phyloP scores from a whole-genome alignment of 2,888 invertebrate genomes.

The Drosophila affinis region DNA sequence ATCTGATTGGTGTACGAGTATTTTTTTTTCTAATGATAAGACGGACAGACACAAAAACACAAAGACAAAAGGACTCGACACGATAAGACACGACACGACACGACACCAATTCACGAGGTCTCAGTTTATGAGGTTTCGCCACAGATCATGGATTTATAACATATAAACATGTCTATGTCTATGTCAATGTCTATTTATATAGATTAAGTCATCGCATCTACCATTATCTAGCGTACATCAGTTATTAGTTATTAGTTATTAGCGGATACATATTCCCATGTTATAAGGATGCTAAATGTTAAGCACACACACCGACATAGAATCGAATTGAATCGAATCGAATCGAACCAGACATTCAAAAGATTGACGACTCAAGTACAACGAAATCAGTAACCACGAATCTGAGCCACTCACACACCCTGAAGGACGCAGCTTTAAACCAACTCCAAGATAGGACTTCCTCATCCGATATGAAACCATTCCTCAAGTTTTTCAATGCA shows the following conservation, averaged over 20 bases:
- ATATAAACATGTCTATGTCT: constrained; percentile 48
- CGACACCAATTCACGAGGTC: constrained; percentile 50
- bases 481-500: neutral
- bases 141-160: constrained; percentile 48
- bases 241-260: constrained; percentile 27
- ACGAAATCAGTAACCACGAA: constrained; percentile 53
- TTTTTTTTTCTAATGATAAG: constrained; percentile 63
- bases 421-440: constrained; percentile 33
- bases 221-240: constrained; percentile 29
- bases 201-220: constrained; percentile 7
- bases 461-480: neutral
- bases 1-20: constrained; percentile 50
- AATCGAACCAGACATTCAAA: constrained; percentile 21
- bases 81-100: constrained; percentile 9
- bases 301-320: constrained; percentile 29
- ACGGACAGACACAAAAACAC: constrained; percentile 16
- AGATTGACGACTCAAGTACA: constrained; percentile 46
- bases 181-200: constrained; percentile 57
- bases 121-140: constrained; percentile 80
- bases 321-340: constrained; percentile 35
- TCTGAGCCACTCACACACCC: constrained; percentile 29
- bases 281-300: constrained; percentile 32
- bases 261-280: constrained; percentile 22
- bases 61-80: constrained; percentile 18
- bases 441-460: constrained; percentile 36